Base-by-base conservation (phyloP, 1,140 invertebrate genomes). In the Sycophila sp. region DNA sequence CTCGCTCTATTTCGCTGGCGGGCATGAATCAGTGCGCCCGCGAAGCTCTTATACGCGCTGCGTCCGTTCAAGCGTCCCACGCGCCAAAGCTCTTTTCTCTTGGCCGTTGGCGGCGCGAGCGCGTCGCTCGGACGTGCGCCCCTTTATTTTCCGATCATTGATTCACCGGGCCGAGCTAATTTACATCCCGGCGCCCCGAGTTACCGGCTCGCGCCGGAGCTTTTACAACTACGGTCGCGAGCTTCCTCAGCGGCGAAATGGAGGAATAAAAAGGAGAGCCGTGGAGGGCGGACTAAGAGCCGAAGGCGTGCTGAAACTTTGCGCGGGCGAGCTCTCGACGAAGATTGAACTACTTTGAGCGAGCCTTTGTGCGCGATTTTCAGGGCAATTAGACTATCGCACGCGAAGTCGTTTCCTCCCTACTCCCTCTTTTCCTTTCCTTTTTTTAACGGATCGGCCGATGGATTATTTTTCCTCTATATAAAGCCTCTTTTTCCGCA, bases 81-180 rank as follows among this genome's bases (percentile, higher is more conserved):
- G 13, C 17, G 30, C 32, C 17, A 17, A 22, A 36, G 19, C 17
- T 11, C 5, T 47, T 22, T 47, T 10, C 5, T 11, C 19, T 72
- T n/a, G n/a, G n/a, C n/a, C n/a, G n/a, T n/a, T n/a, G n/a, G n/a
- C 75, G 71, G 65, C 58, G 67, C 69, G 64, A 24, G 11, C 55
- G 30, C 8, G 62, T 72, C 71, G 69, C 72, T 69, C 56, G 38
- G 32, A 17, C 19, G 13, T 34, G n/a, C 11, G 36, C 30, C 26
- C 47, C 65, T 67, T 59, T 59, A 67, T 49, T 58, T 49, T 59
- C 40, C 56, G 32, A 49, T 68, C 66, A 68, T 68, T 68, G 66
- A 60, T 68, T 68, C 56, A 7, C 22, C 26, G 58, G 36, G 38
- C 58, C n/a, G n/a, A n/a, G 32, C 55, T 69, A 69, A 69, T 69